phyloP scores from a whole-genome alignment of 2,113 vertebrate genomes.

The Melozone crissalis region DNA sequence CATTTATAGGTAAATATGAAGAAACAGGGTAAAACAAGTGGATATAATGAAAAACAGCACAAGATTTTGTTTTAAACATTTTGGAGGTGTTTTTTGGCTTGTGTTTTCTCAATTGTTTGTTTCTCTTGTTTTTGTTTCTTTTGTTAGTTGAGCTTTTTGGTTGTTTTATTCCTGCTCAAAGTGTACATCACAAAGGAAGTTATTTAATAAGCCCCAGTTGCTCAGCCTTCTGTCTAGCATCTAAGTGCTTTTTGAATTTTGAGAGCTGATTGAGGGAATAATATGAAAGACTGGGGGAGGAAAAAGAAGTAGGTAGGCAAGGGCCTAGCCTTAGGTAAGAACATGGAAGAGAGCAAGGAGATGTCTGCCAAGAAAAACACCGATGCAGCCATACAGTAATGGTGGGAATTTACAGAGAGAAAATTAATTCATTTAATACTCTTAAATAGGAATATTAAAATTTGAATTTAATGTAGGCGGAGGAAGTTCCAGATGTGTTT shows the following conservation, averaged over 20 bases:
- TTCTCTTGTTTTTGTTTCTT: neutral
- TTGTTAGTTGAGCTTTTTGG: neutral
- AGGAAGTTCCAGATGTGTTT: neutral
- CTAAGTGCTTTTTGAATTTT: neutral
- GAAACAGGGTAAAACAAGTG: neutral
- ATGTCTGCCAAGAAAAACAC: neutral
- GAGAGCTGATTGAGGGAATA: neutral
- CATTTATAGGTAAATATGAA: neutral
- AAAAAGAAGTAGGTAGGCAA: neutral
- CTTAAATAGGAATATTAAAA: neutral
- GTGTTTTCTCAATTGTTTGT: neutral
- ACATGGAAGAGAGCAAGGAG: neutral
- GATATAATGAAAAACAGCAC: neutral
- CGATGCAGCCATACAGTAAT: neutral
- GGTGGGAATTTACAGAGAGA: neutral
- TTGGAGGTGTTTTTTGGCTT: neutral
- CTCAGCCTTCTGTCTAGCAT: neutral
- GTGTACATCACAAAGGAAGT: neutral
- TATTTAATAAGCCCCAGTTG: neutral
- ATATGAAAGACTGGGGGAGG: neutral
- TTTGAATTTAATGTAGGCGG: neutral
- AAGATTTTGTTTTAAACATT: neutral
- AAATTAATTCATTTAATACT: neutral
- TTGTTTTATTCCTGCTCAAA: neutral
- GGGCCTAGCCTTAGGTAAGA: neutral